Evolutionary conservation across 2,888 invertebrate species (phyloP), one percentile per base, ranked within the genome.

Genomic region (Antheraea yamamai): DNA sequence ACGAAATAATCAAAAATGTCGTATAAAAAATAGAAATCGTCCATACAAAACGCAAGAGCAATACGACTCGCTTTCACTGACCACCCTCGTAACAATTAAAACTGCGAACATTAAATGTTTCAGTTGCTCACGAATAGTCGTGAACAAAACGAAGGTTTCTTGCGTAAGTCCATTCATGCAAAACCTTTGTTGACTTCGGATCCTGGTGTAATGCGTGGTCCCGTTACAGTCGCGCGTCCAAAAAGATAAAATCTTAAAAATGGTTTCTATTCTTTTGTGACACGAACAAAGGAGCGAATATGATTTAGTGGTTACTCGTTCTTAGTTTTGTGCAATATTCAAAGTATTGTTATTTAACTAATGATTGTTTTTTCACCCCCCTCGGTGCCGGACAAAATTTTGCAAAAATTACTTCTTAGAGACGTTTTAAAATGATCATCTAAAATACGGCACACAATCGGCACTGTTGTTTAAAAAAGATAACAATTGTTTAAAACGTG

Each of bases 131-230:
- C 88, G 89, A 89, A 90, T 88, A 88, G 85, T 89, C 90, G 90
- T 90, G 89, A 84, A 92, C 89, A 92, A 90, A 91, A 89, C 87
- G 88, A 80, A 85, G 80, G 80, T 78, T 79, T 83, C 87, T 94
- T 93, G 93, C 91, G 92, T 93, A 93, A 94, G 87, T 83, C 87
- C 88, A 90, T 91, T 91, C 90, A 89, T 85, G 85, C 85, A 84
- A 81, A 80, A 81, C 86, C 86, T 90, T 92, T 93, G 92, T 93
- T 87, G 77, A 88, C 89, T 89, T 89, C 83, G 87, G 88, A 84
- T 81, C 83, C 86, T 89, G 88, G 89, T 85, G 83, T 85, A 84
- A 84, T 86, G 84, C 83, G 81, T 79, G 80, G 81, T 89, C 87
- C 93, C 91, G 94, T 93, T 94, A 93, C 86, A 81, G 85, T 86